Evolutionary conservation across 2,113 vertebrate genomes (phyloP).

Genomic region (Vulpes vulpes): DNA sequence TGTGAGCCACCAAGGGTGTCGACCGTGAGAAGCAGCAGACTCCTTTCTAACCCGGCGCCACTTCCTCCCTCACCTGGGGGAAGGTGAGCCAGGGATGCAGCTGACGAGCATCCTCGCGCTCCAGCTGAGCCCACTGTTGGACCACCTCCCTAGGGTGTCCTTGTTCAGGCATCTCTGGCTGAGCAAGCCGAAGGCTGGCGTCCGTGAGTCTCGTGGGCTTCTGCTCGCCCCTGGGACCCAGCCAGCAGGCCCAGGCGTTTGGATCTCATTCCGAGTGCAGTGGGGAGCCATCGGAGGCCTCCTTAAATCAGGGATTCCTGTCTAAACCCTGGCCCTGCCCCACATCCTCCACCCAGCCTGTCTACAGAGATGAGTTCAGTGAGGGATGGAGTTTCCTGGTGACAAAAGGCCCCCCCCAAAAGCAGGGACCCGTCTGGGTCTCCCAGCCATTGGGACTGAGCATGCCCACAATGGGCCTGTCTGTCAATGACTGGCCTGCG

Average conservation of each 20-base stretch:
- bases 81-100: fast-evolving
- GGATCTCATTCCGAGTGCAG: background rate
- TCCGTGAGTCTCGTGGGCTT: fast-evolving
- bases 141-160: background rate
- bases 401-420: background rate
- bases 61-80: background rate
- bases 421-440: constrained; percentile 43
- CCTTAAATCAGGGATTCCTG: background rate
- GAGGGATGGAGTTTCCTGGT: constrained; percentile 58
- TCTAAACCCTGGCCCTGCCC: background rate
- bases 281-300: background rate
- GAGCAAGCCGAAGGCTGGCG: background rate
- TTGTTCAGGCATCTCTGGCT: background rate
- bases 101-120: fast-evolving
- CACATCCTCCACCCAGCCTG: background rate
- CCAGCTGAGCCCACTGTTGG: background rate
- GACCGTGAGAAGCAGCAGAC: background rate
- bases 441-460: constrained; percentile 21
- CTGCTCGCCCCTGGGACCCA: background rate
- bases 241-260: background rate
- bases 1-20: background rate
- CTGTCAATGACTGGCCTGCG: background rate
- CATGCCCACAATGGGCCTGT: background rate
- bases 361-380: background rate
- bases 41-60: fast-evolving